Percentiles rank a stretch among this genome's conserved stretches.
These are phyloP conservation scores for Tetramorium simillimum DNA, from an alignment of 1,140 invertebrate species.

Conservation along the genomic window DNA sequence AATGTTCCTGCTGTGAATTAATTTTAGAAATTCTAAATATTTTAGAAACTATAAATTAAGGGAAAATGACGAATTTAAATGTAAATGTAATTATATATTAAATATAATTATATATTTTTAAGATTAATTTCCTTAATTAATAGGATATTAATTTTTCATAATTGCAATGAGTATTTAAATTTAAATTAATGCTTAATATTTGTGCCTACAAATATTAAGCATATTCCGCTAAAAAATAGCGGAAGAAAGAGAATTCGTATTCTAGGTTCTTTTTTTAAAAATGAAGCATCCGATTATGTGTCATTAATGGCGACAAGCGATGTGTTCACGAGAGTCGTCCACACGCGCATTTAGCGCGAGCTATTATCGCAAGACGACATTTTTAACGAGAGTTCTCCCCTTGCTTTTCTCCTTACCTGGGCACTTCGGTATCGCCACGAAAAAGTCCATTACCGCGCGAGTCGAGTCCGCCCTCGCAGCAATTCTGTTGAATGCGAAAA, in stretches of 20 bases:
- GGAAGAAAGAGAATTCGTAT: not conserved
- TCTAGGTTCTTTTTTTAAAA: not conserved
- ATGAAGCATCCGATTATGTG: conserved; percentile 4
- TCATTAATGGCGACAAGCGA: conserved; percentile 25
- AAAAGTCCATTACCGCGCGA: conserved; percentile 55
- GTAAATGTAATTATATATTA: too few species aligned
- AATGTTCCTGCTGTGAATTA: not conserved
- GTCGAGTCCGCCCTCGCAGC: conserved; percentile 7
- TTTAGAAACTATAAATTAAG: not conserved
- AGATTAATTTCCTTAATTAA: not conserved
- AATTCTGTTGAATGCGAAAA: conserved; percentile 53
- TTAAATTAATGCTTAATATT: not conserved
- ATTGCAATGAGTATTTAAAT: not conserved
- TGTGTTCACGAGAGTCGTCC: not conserved
- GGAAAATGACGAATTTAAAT: not conserved
- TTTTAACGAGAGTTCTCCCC: conserved; percentile 30
- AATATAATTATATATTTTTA: not conserved
- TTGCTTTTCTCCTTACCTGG: not conserved
- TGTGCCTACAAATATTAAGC: too few species aligned
- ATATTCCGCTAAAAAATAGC: not conserved
- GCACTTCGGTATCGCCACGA: not conserved
- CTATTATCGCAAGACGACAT: conserved; percentile 36
- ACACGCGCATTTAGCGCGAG: conserved; percentile 1
- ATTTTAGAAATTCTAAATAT: not conserved
- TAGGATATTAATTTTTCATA: not conserved